phyloP scores from a whole-genome alignment of 1,140 invertebrate species.

The Ditylenchus dipsaci region DNA sequence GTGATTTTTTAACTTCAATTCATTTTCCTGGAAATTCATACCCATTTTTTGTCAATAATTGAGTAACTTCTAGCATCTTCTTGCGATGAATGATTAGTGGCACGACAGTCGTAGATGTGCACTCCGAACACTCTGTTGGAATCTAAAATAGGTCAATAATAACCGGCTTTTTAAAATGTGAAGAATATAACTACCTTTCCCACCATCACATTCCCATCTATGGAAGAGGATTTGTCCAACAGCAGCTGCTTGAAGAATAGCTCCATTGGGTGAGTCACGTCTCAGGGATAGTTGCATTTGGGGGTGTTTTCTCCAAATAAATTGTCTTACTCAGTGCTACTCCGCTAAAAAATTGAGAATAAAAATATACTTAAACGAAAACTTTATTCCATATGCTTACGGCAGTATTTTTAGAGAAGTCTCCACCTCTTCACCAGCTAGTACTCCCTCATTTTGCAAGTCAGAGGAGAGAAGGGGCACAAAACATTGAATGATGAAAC shows the following conservation, averaged over 20 bases:
- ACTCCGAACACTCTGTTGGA: constrained; percentile 23
- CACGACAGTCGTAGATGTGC: constrained; percentile 32
- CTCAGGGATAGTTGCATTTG: constrained; percentile 38
- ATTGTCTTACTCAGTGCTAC: constrained; percentile 40
- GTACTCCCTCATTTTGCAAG: background rate
- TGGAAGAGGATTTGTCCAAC: constrained; percentile 43
- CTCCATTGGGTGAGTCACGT: constrained; percentile 42
- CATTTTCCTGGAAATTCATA: constrained; percentile 1
- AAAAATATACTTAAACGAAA: constrained; percentile 7
- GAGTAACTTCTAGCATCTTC: constrained; percentile 18
- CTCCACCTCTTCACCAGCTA: constrained; percentile 16
- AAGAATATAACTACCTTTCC: constrained; percentile 18
- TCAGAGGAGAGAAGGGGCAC: constrained; percentile 9
- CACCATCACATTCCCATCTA: constrained; percentile 43
- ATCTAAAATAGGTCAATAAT: constrained; percentile 22
- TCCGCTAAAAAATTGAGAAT: constrained; percentile 18
- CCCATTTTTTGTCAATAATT: constrained; percentile 34
- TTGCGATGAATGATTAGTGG: constrained; percentile 12
- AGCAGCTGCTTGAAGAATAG: constrained; percentile 31
- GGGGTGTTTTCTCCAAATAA: constrained; percentile 25
- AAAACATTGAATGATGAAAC: constrained; percentile 36
- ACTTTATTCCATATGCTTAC: background rate
- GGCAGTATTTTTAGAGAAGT: constrained; percentile 20
- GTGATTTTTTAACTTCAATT: background rate
- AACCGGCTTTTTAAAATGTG: background rate